phyloP scores from a whole-genome alignment of 1,140 invertebrate genomes.

The Pachypsylla venusta region DNA sequence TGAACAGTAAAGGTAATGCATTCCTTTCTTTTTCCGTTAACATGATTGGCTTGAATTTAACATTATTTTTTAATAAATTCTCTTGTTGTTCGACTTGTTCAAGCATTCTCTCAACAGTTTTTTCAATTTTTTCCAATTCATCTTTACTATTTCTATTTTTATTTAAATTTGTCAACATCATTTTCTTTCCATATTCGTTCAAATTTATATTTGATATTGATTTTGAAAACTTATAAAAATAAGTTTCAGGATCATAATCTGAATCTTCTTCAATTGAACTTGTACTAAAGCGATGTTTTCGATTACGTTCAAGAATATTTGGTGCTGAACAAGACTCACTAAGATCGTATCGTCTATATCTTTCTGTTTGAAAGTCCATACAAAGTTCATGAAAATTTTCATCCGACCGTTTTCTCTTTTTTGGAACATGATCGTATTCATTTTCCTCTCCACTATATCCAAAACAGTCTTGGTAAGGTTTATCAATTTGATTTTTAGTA shows the following conservation, averaged over 20 bases:
- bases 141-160: conserved; percentile 12
- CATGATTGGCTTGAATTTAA: conserved; percentile 14
- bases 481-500: too few species aligned
- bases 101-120: conserved; percentile 21
- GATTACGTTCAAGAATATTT: neutral
- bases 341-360: neutral
- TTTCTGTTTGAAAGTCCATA: conserved; percentile 8
- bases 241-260: conserved; percentile 1
- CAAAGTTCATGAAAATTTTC: neutral
- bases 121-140: conserved; percentile 22
- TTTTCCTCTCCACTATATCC: too few species aligned
- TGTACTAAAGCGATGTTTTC: neutral
- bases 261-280: neutral
- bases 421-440: neutral
- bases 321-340: neutral
- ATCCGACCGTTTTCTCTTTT: neutral
- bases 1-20: conserved; percentile 9
- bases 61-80: conserved; percentile 14
- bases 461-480: too few species aligned
- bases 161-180: conserved; percentile 5
- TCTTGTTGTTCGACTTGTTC: conserved; percentile 22
- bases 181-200: conserved; percentile 5
- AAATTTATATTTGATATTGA: neutral
- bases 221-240: neutral
- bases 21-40: neutral